Conservation (phyloP, 2,797 vertebrate species). For the Enteromius radiatus region DNA sequence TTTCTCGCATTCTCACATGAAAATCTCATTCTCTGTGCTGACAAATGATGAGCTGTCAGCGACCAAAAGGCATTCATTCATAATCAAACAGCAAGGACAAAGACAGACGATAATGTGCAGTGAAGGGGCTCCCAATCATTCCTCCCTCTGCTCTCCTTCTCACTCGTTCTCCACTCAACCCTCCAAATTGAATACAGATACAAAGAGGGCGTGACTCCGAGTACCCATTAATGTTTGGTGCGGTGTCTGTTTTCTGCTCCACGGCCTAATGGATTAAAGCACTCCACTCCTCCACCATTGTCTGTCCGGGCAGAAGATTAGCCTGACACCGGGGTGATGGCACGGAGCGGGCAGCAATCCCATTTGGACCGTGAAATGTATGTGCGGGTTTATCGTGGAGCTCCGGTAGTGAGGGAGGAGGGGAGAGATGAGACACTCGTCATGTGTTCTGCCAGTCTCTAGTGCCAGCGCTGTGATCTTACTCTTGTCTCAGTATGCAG, state of each 20-base stretch:
- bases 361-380: slow-evolving; percentile 73
- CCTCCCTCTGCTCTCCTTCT: slow-evolving; percentile 42
- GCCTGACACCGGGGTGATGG: slow-evolving; percentile 73
- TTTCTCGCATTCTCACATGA: slow-evolving; percentile 40
- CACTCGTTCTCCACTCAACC: slow-evolving; percentile 60
- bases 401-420: slow-evolving; percentile 35
- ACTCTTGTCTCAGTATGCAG: slow-evolving; percentile 24
- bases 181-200: slow-evolving; percentile 72
- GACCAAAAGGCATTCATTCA: slow-evolving; percentile 47
- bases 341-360: slow-evolving; percentile 73
- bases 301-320: slow-evolving; percentile 76
- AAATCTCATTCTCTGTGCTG: slow-evolving; percentile 51
- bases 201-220: slow-evolving; percentile 66
- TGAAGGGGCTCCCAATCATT: slow-evolving; percentile 56
- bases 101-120: slow-evolving; percentile 69
- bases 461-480: slow-evolving; percentile 41
- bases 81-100: slow-evolving; percentile 58
- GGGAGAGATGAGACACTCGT: slow-evolving; percentile 38
- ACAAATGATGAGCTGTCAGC: slow-evolving; percentile 55
- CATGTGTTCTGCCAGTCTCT: slow-evolving; percentile 34
- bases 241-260: slow-evolving; percentile 58
- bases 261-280: slow-evolving; percentile 77
- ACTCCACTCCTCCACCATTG: slow-evolving; percentile 74
- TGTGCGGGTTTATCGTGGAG: slow-evolving; percentile 46
- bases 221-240: slow-evolving; percentile 57